A percentile compares a stretch with the other conserved stretches of the same genome.
phyloP scores from a whole-genome alignment of 1,140 invertebrate species.

The Chrysopa pallens region DNA sequence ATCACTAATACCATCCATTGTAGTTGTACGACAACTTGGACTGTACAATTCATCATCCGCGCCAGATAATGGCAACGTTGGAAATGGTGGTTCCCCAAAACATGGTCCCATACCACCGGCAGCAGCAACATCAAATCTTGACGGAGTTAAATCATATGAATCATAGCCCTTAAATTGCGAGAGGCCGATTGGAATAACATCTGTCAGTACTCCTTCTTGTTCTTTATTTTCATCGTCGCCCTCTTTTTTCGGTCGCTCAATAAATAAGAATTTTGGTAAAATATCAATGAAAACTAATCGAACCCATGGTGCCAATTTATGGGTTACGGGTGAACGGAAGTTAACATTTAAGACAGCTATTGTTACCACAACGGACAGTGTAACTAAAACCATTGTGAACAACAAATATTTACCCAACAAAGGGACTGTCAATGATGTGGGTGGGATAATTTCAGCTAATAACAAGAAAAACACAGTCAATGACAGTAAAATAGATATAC shows the following conservation, averaged over 20 bases:
- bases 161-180: constrained; percentile 19
- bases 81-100: constrained; percentile 44
- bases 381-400: constrained; percentile 99
- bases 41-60: constrained; percentile 67
- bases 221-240: constrained; percentile 33
- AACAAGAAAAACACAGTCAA: constrained; percentile 98
- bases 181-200: constrained; percentile 12
- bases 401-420: constrained; percentile 95
- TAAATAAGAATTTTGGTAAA: constrained; percentile 70
- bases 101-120: constrained; percentile 33
- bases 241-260: constrained; percentile 63
- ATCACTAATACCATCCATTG: constrained; percentile 35
- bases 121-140: constrained; percentile 28
- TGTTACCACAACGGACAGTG: constrained; percentile 92
- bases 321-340: constrained; percentile 94
- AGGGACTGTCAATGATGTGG: constrained; percentile 95
- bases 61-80: constrained; percentile 45
- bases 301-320: constrained; percentile 85
- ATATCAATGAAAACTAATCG: constrained; percentile 74
- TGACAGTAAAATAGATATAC: constrained; percentile 95
- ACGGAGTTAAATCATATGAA: constrained; percentile 28
- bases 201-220: constrained; percentile 4
- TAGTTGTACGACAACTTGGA: constrained; percentile 30
- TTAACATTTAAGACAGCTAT: constrained; percentile 97
- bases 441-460: constrained; percentile 95